Conservation (phyloP, 2,888 invertebrate species). For the Sarcophaga subvicina region DNA sequence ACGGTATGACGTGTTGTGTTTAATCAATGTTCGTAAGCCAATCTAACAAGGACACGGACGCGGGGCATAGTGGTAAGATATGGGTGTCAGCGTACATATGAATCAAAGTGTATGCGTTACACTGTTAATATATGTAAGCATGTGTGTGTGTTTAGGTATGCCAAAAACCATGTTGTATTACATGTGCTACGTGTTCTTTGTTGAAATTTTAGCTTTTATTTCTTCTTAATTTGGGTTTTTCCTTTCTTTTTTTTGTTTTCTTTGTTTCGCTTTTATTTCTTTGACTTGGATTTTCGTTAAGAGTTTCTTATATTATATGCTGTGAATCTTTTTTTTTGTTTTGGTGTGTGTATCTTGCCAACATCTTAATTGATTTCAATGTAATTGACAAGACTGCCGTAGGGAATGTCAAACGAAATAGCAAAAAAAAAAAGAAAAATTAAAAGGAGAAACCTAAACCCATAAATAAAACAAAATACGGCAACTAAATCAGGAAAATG, state of each 20-base stretch:
- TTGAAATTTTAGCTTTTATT: conserved; percentile 37
- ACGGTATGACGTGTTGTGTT: conserved; percentile 38
- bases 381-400: conserved; percentile 69
- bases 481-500: conserved; percentile 35
- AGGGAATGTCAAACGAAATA: conserved; percentile 61
- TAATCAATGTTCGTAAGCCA: conserved; percentile 53
- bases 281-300: background rate
- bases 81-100: background rate
- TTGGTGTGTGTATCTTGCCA: conserved; percentile 42
- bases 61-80: background rate
- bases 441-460: background rate
- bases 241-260: conserved; percentile 63
- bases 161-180: conserved; percentile 48
- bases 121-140: background rate
- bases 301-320: background rate
- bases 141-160: background rate
- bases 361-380: conserved; percentile 70
- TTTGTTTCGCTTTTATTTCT: conserved; percentile 29
- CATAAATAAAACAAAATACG: conserved; percentile 23
- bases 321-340: conserved; percentile 17
- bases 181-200: conserved; percentile 67
- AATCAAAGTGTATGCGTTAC: background rate
- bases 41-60: background rate
- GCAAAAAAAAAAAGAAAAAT: conserved; percentile 29
- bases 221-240: conserved; percentile 1